A percentile compares a stretch with the other conserved stretches of the same genome.
Conservation (phyloP, 2,888 invertebrate species). For the Epinotia nisella region DNA sequence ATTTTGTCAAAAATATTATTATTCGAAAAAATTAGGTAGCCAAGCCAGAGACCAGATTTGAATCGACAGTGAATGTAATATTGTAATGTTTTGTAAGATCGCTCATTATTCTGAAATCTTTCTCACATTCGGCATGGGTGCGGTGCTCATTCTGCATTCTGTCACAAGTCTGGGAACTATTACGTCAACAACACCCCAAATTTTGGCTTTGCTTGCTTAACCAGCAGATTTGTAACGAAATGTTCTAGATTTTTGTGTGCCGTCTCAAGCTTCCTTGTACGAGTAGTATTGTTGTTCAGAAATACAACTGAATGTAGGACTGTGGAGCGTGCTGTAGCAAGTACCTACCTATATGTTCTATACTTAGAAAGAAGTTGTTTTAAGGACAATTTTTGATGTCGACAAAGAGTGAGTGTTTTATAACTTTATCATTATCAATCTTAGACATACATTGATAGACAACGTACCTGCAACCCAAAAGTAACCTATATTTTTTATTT, state of each 20-base stretch:
- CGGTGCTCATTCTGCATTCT: constrained; percentile 10
- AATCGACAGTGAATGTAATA: background rate
- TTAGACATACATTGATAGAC: too few species aligned
- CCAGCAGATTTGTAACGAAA: constrained; percentile 24
- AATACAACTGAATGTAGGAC: constrained; percentile 7
- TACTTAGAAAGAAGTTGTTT: background rate
- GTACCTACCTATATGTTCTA: background rate
- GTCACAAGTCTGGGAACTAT: constrained; percentile 33
- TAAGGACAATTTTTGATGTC: too few species aligned
- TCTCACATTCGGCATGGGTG: constrained; percentile 17
- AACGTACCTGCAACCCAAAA: background rate
- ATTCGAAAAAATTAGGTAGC: too few species aligned
- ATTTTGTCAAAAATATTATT: too few species aligned
- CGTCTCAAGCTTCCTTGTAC: constrained; percentile 18
- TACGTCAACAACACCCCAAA: constrained; percentile 30
- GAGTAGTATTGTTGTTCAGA: background rate
- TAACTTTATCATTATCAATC: too few species aligned
- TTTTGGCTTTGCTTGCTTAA: constrained; percentile 28
- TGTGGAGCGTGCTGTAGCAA: background rate
- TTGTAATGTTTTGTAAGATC: constrained; percentile 12
- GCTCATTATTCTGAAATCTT: background rate
- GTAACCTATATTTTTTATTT: background rate
- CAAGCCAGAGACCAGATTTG: background rate
- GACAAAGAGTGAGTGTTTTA: too few species aligned
- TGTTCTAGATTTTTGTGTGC: constrained; percentile 40